Evolutionary conservation across 2,797 vertebrate genomes (phyloP), one percentile per base, ranked within the genome.

Genomic region (Thamnophis elegans): DNA sequence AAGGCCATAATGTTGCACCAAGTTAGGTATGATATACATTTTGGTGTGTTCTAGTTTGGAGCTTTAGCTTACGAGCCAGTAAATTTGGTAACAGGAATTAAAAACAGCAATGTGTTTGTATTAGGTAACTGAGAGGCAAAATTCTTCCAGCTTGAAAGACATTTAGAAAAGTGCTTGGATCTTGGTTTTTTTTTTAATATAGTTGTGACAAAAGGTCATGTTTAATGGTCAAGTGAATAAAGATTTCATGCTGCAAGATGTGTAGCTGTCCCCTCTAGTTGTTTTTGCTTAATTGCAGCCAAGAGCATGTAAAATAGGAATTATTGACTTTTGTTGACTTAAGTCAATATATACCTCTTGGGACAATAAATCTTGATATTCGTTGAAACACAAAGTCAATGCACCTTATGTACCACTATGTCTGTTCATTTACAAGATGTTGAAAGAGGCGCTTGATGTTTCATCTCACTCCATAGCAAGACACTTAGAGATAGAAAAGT

Each of bases 351-450:
- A 92, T 94, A 90, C 25, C n/a, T 91, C 78, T 92, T 87, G 32
- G 86, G 92, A 93, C 25, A 93, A 91, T 94, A 90, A 88, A 94
- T 89, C 91, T 89, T 90, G 42, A 1, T 93, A 91, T 93, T 95
- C 73, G 95, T 14, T 8, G 16, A 4, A 91, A 96, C 78, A 78
- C 59, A 92, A 94, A 94, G 87, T 88, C 59, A 94, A 55, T 87
- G 73, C 92, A 20, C 20, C 88, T 18, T 62, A 93, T 93, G 13
- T 90, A 91, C 60, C 91, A 92, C 51, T 93, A 90, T 28, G 89
- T 0, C 1, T 13, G 36, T 90, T 96, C 36, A 93, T 47, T 54
- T 88, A 91, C 26, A 94, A 93, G 87, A 73, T 0, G 0, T 90
- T 93, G 56, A 2, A 14, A 91, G 12, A 92, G 90, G 1, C 86